These are phyloP conservation scores for Lophura nycthemera DNA, from an alignment of 2,113 vertebrate genomes.

Conservation along the genomic window DNA sequence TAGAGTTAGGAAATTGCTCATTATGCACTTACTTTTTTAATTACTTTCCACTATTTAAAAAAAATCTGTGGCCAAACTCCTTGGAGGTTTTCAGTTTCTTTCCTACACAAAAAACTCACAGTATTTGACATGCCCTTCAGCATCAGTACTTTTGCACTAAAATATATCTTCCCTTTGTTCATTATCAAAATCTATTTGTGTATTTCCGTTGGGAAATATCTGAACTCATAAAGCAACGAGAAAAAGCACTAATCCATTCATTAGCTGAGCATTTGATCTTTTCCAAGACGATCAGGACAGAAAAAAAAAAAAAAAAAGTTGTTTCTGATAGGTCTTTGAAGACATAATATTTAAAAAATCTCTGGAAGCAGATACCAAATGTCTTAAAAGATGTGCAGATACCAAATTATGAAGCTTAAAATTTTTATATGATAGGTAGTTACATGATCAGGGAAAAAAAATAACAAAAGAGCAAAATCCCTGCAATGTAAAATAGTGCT, in stretches of 20 bases:
- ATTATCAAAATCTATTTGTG: conserved; percentile 48
- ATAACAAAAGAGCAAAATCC: background rate
- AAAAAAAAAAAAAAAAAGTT: background rate
- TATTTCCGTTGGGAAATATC: conserved; percentile 60
- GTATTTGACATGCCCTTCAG: conserved; percentile 54
- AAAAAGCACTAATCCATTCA: conserved; percentile 45
- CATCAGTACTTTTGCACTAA: conserved; percentile 25
- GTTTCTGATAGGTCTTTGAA: conserved; percentile 4
- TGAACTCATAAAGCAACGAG: conserved; percentile 12
- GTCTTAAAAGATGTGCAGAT: background rate
- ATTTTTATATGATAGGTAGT: background rate
- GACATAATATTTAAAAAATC: background rate
- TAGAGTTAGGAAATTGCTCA: background rate
- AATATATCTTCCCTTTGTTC: conserved; percentile 51
- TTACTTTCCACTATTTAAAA: background rate
- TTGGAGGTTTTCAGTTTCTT: background rate
- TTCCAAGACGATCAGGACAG: conserved; percentile 6
- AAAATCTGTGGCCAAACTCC: conserved; percentile 24
- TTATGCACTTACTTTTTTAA: conserved; percentile 1
- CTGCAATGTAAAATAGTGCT: background rate
- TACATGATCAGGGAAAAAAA: background rate
- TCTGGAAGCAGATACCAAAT: background rate
- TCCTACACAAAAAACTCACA: background rate
- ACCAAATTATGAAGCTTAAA: background rate
- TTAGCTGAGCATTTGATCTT: conserved; percentile 60